Evolutionary conservation across 1,140 invertebrate genomes (phyloP).

Genomic region (Andrena cerasifolii): DNA sequence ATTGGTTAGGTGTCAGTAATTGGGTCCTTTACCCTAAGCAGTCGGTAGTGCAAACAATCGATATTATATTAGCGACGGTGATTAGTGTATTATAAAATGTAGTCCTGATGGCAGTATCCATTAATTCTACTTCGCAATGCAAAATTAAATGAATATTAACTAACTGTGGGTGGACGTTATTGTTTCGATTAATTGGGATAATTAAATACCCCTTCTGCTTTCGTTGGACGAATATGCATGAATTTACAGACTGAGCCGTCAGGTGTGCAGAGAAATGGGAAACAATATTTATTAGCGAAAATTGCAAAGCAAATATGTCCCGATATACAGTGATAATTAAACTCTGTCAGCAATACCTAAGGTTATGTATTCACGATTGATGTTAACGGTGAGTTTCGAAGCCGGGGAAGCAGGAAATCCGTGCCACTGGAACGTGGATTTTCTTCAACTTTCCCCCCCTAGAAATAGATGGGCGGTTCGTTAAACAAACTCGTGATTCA

Average conservation of each 20-base stretch:
- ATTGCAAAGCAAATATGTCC: background rate
- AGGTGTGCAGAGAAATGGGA: background rate
- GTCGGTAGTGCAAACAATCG: too few species aligned
- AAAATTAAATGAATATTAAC: background rate
- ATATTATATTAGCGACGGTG: too few species aligned
- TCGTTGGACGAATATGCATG: background rate
- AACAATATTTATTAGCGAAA: background rate
- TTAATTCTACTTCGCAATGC: background rate
- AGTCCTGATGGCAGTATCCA: background rate
- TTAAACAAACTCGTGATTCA: slow-evolving; percentile 44
- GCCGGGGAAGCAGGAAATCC: background rate
- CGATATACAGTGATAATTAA: too few species aligned
- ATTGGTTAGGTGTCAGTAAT: too few species aligned
- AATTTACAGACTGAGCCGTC: background rate
- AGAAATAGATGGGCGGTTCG: slow-evolving; percentile 28
- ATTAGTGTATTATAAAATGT: too few species aligned
- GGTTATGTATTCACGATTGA: too few species aligned
- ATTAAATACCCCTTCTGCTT: background rate
- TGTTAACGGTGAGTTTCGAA: background rate
- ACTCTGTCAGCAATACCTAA: too few species aligned
- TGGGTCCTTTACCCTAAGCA: too few species aligned
- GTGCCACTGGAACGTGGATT: slow-evolving; percentile 26
- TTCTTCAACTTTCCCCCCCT: slow-evolving; percentile 1
- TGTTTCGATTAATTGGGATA: background rate
- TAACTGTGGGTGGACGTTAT: background rate